phyloP scores from a whole-genome alignment of 2,113 vertebrate genomes.

The Calypte anna region DNA sequence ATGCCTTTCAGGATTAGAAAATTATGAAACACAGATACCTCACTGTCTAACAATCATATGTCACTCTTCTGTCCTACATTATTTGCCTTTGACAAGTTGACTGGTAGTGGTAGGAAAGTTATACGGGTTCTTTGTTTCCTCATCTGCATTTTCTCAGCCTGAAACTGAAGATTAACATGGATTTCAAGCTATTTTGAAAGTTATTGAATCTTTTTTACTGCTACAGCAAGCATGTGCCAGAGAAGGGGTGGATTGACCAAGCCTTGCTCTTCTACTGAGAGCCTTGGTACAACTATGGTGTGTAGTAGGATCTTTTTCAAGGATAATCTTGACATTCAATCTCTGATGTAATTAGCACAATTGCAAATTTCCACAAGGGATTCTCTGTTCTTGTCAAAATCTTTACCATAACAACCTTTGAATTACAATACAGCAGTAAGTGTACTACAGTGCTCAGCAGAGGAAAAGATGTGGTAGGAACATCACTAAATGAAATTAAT shows the following conservation, averaged over 20 bases:
- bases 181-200: slow-evolving; percentile 34
- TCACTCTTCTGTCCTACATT: slow-evolving; percentile 49
- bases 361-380: slow-evolving; percentile 73
- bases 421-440: slow-evolving; percentile 72
- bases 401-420: slow-evolving; percentile 70
- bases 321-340: slow-evolving; percentile 62
- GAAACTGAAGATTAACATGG: slow-evolving; percentile 32
- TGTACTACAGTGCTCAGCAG: slow-evolving; percentile 42
- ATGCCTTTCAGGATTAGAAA: neutral
- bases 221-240: neutral
- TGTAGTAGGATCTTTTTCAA: slow-evolving; percentile 44
- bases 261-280: slow-evolving; percentile 35
- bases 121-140: slow-evolving; percentile 2
- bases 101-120: neutral
- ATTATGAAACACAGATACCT: slow-evolving; percentile 26
- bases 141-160: slow-evolving; percentile 12
- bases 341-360: slow-evolving; percentile 71
- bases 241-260: slow-evolving; percentile 41
- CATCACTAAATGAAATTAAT: slow-evolving; percentile 74
- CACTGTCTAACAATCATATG: neutral
- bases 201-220: slow-evolving; percentile 34
- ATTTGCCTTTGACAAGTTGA: slow-evolving; percentile 46
- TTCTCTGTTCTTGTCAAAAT: slow-evolving; percentile 75
- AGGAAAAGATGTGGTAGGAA: slow-evolving; percentile 60
- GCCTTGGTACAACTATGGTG: neutral